phyloP scores from a whole-genome alignment of 1,140 invertebrate species.

The Cryptotermes secundus region DNA sequence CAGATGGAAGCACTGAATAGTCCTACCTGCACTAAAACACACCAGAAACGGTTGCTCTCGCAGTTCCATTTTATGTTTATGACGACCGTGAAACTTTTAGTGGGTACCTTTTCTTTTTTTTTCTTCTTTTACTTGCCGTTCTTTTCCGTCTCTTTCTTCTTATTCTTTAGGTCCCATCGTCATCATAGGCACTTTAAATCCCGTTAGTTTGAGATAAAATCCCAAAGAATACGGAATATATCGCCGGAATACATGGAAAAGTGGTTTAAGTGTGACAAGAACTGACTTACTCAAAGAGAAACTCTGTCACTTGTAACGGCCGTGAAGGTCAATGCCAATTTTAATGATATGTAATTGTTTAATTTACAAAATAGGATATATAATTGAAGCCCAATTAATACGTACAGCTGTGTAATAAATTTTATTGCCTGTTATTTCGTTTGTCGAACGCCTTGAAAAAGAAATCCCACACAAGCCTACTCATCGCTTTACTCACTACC shows the following conservation, averaged over 20 bases:
- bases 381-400: too few relatives aligned
- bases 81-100: slow-evolving; percentile 3
- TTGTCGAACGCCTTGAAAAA: too few relatives aligned
- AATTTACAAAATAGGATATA: too few relatives aligned
- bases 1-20: not conserved
- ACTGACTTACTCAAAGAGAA: too few relatives aligned
- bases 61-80: slow-evolving; percentile 17
- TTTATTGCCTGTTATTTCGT: too few relatives aligned
- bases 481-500: too few relatives aligned
- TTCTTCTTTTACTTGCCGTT: not conserved
- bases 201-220: slow-evolving; percentile 2
- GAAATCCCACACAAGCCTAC: too few relatives aligned
- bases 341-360: too few relatives aligned
- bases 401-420: too few relatives aligned
- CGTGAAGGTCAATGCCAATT: too few relatives aligned
- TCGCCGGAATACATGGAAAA: not conserved
- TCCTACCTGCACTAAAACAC: not conserved
- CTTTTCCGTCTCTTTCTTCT: not conserved
- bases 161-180: not conserved
- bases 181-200: not conserved
- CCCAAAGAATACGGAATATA: not conserved
- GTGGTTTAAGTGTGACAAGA: not conserved
- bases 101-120: not conserved
- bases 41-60: not conserved
- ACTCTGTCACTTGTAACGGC: too few relatives aligned